These are phyloP conservation scores for Vimba vimba DNA, from an alignment of 2,113 vertebrate species.

Conservation along the genomic window DNA sequence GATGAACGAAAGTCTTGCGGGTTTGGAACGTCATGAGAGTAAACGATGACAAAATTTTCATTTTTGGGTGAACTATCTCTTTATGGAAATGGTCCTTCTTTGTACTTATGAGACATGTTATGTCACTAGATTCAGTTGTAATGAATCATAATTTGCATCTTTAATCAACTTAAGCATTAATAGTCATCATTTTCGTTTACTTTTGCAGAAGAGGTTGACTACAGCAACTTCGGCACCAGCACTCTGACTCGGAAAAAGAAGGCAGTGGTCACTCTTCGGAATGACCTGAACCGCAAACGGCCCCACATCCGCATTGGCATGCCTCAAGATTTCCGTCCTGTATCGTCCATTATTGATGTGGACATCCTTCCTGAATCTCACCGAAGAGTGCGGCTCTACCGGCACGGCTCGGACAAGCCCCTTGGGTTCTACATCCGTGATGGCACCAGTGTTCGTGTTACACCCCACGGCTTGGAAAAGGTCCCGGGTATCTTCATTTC, in stretches of 20 bases:
- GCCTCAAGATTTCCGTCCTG: slow-evolving; percentile 95
- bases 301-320: slow-evolving; percentile 92
- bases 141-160: background rate
- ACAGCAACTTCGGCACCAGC: slow-evolving; percentile 86
- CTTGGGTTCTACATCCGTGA: slow-evolving; percentile 97
- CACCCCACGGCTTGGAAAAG: slow-evolving; percentile 93
- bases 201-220: slow-evolving; percentile 93
- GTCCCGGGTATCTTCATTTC: slow-evolving; percentile 98
- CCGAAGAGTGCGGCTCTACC: slow-evolving; percentile 90
- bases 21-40: too few species aligned
- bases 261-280: slow-evolving; percentile 86
- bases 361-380: slow-evolving; percentile 97
- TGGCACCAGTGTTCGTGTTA: slow-evolving; percentile 92
- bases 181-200: slow-evolving; percentile 21
- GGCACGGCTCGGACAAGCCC: slow-evolving; percentile 93
- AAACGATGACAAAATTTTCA: too few species aligned
- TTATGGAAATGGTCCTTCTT: too few species aligned
- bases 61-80: too few species aligned
- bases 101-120: too few species aligned
- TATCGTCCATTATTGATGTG: slow-evolving; percentile 98
- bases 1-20: too few species aligned
- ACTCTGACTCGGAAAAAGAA: slow-evolving; percentile 89
- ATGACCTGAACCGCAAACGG: slow-evolving; percentile 88
- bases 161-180: slow-evolving; percentile 4
- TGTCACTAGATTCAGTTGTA: too few species aligned